Conservation (phyloP, 2,113 vertebrate species). For the Saimiri boliviensis region DNA sequence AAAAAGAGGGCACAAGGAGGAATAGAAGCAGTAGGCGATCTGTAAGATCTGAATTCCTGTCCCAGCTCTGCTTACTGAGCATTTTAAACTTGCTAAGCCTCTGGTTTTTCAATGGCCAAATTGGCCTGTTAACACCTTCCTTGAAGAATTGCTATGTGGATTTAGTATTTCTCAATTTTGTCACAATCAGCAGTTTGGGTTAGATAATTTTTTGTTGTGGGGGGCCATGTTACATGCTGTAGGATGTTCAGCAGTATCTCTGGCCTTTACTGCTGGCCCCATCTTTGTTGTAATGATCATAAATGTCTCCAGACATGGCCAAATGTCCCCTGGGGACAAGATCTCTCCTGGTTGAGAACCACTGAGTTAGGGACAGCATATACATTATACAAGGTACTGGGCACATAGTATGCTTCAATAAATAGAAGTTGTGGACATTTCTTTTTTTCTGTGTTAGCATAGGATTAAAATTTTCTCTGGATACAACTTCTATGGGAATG, state of each 20-base stretch:
- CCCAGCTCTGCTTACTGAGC: not conserved
- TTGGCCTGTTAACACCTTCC: not conserved
- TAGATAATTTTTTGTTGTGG: not conserved
- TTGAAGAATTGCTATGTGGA: not conserved
- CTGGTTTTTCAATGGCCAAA: not conserved
- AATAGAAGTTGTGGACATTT: not conserved
- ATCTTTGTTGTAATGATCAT: not conserved
- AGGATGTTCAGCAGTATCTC: not conserved
- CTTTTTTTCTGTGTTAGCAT: not conserved
- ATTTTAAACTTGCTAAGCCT: not conserved
- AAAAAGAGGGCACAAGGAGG: not conserved
- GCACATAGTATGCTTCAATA: not conserved
- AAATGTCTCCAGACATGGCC: not conserved
- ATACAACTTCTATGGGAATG: not conserved
- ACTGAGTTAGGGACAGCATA: not conserved
- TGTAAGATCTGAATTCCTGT: not conserved
- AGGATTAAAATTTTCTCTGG: not conserved
- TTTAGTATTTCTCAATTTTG: not conserved
- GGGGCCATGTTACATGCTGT: fast-evolving
- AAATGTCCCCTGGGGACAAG: not conserved
- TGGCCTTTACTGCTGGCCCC: not conserved
- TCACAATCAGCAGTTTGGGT: not conserved
- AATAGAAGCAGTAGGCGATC: not conserved
- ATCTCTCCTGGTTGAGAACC: not conserved
- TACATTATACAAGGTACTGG: not conserved